Evolutionary conservation across 2,888 invertebrate species (phyloP), one percentile per base, ranked within the genome.

Genomic region (Rotaria socialis): DNA sequence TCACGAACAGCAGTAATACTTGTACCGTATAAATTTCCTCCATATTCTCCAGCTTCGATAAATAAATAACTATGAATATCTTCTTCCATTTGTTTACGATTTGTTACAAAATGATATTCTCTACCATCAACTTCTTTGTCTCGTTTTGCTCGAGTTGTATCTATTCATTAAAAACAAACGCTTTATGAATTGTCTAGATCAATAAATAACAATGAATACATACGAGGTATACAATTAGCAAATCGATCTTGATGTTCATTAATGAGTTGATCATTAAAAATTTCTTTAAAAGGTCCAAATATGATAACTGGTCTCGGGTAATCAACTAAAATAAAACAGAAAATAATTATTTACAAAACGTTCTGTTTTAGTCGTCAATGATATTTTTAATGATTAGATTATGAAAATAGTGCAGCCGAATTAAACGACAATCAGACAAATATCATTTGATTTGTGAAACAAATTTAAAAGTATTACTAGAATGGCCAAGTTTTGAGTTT

Each of bases 1-100:
- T 97, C 96, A 89, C 95, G 93, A 52, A 99, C 97, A 87, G 97
- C 96, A 84, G 97, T 96, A 87, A 99, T 96, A 86, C 97, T 97
- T 84, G 99, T 99, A 86, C 99, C 99, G 92, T 99, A 99, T 89
- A 99, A 93, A 92, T 99, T 99, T 91, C 97, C 97, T 93, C 99
- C 99, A 93, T 98, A 99, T 92, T 99, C 97, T 87, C 99, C 99
- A 87, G 99, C 99, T 92, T 99, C 99, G 88, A 99, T 99, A 92
- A 99, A 99, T 91, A 97, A 92, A 91, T 99, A 97, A 93, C 97
- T 97, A 92, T 97, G 91, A 67, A 92, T 92, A 89, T 93, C 92
- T 89, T 94, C 94, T 92, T 97, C 97, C 97, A 97, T 97, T 92
- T 97, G 96, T 91, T 97, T 97, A 89, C 97, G 94, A 84, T 96